Base-by-base conservation (phyloP, 2,888 invertebrate genomes). In the Eumerus sabulonum region DNA sequence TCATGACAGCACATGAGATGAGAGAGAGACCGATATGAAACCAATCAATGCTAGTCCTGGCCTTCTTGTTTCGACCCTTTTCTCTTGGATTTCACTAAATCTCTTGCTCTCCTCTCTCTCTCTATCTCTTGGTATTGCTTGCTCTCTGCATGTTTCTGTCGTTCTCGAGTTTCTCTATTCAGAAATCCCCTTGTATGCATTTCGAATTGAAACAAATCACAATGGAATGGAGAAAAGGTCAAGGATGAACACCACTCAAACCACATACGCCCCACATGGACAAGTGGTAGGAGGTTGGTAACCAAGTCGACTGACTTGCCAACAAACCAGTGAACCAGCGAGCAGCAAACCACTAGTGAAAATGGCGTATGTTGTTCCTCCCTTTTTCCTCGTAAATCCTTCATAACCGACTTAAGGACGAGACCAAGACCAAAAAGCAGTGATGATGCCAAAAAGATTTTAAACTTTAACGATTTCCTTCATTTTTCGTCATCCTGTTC, bases 171-270 rank as follows among this genome's bases (percentile, higher is more conserved):
- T 27, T 27, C 27, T 27, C 27, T 27, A 9, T 7, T 14, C 11
- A 13, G 13, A 54, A 44, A 27, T 53, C 44, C n/a, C n/a, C 38
- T 64, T 42, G 62, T 68, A 19, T 47, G 44, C 64, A 66, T 66
- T 51, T 59, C 57, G 59, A 63, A 72, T 72, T 76, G 76, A 70
- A 62, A 64, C 64, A 64, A 44, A 76, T 56, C 60, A 71, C 70
- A 70, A 76, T 64, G 57, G 63, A 71, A 56, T 50, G 38, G 54
- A 57, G 44, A 72, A 76, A 76, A 76, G 76, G 71, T 76, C 76
- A 76, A 76, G 76, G 76, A 72, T 76, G 76, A 71, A 45, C 16
- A 19, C 35, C n/a, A 42, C 35, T 17, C 42, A 14, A 44, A 38
- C 54, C n/a, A 44, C 11, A 5, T 17, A 73, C 47, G 27, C 7